phyloP scores from a whole-genome alignment of 2,797 vertebrate genomes.

The Graptemys geographica region DNA sequence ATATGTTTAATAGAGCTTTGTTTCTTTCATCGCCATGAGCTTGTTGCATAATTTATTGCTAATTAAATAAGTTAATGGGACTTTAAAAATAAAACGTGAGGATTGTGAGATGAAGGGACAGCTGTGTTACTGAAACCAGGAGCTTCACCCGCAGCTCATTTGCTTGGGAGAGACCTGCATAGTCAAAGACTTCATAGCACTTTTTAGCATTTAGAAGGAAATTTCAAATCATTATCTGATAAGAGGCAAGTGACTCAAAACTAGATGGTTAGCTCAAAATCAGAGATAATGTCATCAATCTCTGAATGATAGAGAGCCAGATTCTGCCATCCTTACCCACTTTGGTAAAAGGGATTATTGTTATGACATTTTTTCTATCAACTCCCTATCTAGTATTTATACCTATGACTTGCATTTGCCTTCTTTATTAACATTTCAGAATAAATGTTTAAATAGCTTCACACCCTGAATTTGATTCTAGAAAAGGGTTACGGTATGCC shows the following conservation, averaged over 20 bases:
- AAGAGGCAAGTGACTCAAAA: not conserved
- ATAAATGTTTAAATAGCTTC: not conserved
- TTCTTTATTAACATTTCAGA: not conserved
- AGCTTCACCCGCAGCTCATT: not conserved
- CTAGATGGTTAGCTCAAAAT: not conserved
- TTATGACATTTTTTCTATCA: not conserved
- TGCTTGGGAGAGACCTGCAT: not conserved
- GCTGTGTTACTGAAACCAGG: not conserved
- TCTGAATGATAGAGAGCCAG: not conserved
- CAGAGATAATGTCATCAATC: not conserved
- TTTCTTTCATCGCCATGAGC: not conserved
- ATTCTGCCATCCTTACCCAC: not conserved
- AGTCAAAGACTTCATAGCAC: not conserved
- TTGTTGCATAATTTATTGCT: not conserved
- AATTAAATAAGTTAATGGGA: not conserved
- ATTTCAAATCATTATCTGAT: not conserved
- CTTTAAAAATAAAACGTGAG: not conserved
- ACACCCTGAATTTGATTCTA: not conserved
- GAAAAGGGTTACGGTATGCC: rapidly evolving
- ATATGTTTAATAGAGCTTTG: not conserved
- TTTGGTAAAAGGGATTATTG: not conserved
- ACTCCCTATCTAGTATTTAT: not conserved
- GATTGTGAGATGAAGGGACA: not conserved
- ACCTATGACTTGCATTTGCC: not conserved
- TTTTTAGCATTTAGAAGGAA: not conserved